Conservation (phyloP, 1,140 invertebrate genomes). For the Neodiprion virginianus region DNA sequence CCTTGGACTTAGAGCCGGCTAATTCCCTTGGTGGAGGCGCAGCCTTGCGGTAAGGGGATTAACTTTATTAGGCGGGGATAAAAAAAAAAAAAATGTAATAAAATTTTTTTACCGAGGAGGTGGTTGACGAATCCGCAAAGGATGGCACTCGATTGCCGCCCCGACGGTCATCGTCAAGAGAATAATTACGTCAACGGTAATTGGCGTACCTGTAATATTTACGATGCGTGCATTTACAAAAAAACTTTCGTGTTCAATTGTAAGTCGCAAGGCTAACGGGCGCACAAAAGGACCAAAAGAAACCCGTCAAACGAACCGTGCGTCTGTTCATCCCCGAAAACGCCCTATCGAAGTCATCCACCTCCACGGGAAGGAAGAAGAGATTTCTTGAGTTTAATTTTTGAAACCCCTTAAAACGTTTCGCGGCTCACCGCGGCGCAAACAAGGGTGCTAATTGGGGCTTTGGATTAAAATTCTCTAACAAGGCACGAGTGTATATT, state of each 20-base stretch:
- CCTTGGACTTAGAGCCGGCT: neutral
- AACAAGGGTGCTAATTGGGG: conserved; percentile 3
- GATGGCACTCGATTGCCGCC: neutral
- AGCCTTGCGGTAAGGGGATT: neutral
- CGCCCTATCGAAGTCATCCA: too few species aligned
- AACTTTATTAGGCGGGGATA: neutral
- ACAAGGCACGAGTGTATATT: conserved; percentile 1
- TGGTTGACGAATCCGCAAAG: neutral
- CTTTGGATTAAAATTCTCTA: neutral
- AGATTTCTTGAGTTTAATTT: too few species aligned
- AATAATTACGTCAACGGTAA: neutral
- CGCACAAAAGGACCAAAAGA: neutral
- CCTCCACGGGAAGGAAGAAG: too few species aligned
- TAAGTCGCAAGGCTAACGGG: neutral
- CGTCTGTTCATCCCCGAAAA: neutral
- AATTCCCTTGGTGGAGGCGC: neutral
- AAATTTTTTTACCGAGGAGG: too few species aligned
- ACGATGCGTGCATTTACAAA: neutral
- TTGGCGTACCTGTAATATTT: neutral
- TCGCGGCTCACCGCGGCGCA: neutral
- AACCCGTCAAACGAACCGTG: neutral
- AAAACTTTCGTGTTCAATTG: too few species aligned
- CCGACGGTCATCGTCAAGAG: neutral
- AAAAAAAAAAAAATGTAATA: neutral
- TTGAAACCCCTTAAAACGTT: neutral